Base-by-base conservation (phyloP, 2,888 invertebrate genomes). In the Coelogynopora nodosa region DNA sequence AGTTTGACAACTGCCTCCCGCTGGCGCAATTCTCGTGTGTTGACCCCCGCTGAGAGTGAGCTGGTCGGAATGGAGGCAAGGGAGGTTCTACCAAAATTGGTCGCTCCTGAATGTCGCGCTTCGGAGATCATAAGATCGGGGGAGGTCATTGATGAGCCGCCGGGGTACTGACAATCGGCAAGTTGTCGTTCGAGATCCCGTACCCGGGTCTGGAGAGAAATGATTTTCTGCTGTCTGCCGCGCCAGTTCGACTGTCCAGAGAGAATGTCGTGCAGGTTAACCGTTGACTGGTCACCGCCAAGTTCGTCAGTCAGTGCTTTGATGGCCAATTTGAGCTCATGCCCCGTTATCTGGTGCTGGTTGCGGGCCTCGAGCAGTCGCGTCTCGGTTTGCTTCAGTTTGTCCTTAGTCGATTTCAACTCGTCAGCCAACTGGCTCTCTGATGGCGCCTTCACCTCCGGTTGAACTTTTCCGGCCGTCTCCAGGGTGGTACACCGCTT, bases 261-360 rank as follows among this genome's bases (percentile, higher is more conserved):
- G 0, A 92, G 87, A 30, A 91, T 88, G 0, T 89, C 86, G 88
- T 91, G 91, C 10, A 91, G 88, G 82, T 90, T 91, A 0, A 91
- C 90, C 87, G 89, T 90, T n/a, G 67, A 13, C 23, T 31, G 28
- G 29, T 23, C 18, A 29, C 92, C 92, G 28, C 92, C 92, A 2
- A 91, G 89, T 87, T 92, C 92, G 88, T 91, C 91, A 67, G 88
- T 87, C 23, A 92, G 86, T 26, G 90, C 90, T 90, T 91, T 92
- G 27, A 91, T 89, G 2, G 90, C 90, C 83, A 91, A 88, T 87
- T 91, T 90, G 0, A 92, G 87, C 87, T 92, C 92, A 85, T 91
- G 67, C 91, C 88, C 83, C 13, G 80, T 80, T 2, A 27, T 80
- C 27, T 67, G 13, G 5, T 85, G 49, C 28, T 80, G 85, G 29